Base-by-base conservation (phyloP, 2,888 invertebrate genomes). In the Cosmopolites sordidus region DNA sequence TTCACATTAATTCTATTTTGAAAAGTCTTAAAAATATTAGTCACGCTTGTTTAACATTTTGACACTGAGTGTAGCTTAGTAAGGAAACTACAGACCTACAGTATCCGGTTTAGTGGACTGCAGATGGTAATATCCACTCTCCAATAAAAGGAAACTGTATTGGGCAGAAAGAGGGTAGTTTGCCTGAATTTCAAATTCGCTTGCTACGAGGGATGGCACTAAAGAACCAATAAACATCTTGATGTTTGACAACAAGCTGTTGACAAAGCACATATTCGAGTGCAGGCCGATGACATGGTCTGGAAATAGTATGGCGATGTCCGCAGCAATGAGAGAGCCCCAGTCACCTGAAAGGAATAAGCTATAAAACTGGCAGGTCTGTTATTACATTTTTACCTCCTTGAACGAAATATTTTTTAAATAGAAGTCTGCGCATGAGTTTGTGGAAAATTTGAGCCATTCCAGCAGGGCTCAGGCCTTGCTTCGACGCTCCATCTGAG, bases 41-140 rank as follows among this genome's bases (percentile, higher is more conserved):
- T n/a, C n/a, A n/a, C n/a, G n/a, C n/a, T n/a, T n/a, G n/a, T n/a
- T n/a, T n/a, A n/a, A n/a, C n/a, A n/a, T n/a, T n/a, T n/a, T n/a
- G n/a, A n/a, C n/a, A n/a, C n/a, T n/a, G n/a, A n/a, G n/a, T n/a
- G n/a, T n/a, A n/a, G n/a, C n/a, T n/a, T n/a, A n/a, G n/a, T n/a
- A n/a, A n/a, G n/a, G n/a, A n/a, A n/a, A n/a, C n/a, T 42, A 48
- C 74, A 71, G 67, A 86, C 91, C 92, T 60, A 90, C 75, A 0
- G 92, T 92, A 65, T 94, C 93, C 11, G 94, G 93, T 70, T 92
- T 93, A 0, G 92, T 91, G 0, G 89, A 81, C 68, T 94, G 93
- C 3, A 92, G 60, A 67, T 92, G 92, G 63, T 87, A 69, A 61
- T 84, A 85, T 0, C 84, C 85, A 27, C 66, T 69, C 66, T 85